Evolutionary conservation across 2,888 invertebrate genomes (phyloP), one percentile per base, ranked within the genome.

Genomic region (Platyscelio sp.): DNA sequence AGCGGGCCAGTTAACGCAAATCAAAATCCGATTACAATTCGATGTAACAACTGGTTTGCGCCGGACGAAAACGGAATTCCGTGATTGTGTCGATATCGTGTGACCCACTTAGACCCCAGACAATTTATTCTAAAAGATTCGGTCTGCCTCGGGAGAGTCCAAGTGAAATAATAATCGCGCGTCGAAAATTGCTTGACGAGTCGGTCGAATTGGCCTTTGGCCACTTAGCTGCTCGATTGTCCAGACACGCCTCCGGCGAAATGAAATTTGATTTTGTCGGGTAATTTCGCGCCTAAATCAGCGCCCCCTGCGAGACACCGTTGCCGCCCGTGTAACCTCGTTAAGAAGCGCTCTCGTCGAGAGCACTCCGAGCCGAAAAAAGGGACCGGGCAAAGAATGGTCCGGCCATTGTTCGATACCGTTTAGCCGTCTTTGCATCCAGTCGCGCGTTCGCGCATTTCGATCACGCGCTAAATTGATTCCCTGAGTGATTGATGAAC

Each of bases 201-300:
- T 91, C 91, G 91, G 92, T 91, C 91, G 90, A 91, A 92, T 92
- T 91, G 92, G 90, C 90, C 89, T 88, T 83, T 90, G 91, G 91
- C 90, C 92, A 92, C 93, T 93, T 93, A 92, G 90, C 75, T 91
- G 90, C 92, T 91, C 93, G 92, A 93, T 93, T 93, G 92, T 93
- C 93, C 93, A 92, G 92, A 93, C 93, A 93, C 93, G 93, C 93
- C 93, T 90, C 89, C 91, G 92, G 92, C 92, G 83, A 92, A 92
- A 92, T 93, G 93, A 92, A 93, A 93, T 93, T 93, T 93, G 91
- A 93, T 93, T 93, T 93, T 93, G 92, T 92, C 92, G 92, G 91
- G 92, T 93, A 93, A 93, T 93, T 93, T 93, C 92, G 92, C 92
- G 91, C 92, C 91, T 89, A 92, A 93, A 93, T 93, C 93, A 91